Conservation (phyloP, 2,797 vertebrate genomes). For the Sebastes miniatus region DNA sequence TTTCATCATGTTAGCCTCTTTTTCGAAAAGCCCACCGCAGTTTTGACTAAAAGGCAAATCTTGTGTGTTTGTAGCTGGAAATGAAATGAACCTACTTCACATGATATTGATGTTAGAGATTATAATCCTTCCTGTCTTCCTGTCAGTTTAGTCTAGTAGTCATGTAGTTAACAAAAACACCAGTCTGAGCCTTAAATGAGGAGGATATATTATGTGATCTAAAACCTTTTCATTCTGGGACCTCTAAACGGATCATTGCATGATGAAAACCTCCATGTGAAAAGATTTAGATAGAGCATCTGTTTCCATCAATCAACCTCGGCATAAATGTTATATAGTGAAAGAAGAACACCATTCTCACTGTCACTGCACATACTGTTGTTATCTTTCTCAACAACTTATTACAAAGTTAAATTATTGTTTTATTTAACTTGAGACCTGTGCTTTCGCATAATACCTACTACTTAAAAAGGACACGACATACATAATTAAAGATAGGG, state of each 20-base stretch:
- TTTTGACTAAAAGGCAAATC: constrained; percentile 50
- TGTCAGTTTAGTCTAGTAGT: constrained; percentile 25
- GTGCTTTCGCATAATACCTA: neutral
- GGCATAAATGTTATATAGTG: neutral
- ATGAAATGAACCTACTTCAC: constrained; percentile 39
- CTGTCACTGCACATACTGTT: neutral
- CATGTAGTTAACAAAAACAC: constrained; percentile 29
- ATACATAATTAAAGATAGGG: neutral
- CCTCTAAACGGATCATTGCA: neutral
- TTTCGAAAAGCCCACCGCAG: constrained; percentile 50
- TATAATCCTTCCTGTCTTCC: constrained; percentile 23
- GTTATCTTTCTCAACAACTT: neutral
- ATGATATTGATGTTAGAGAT: constrained; percentile 38
- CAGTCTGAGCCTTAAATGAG: constrained; percentile 24
- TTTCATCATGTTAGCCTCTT: constrained; percentile 78
- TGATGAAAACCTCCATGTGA: neutral
- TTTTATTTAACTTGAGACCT: neutral
- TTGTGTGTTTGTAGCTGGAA: constrained; percentile 47
- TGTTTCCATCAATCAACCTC: neutral
- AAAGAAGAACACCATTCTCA: neutral
- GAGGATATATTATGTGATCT: constrained; percentile 3
- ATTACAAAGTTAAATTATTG: neutral
- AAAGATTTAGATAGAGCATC: neutral
- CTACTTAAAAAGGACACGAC: neutral
- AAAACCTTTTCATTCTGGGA: neutral